Evolutionary conservation across 2,888 invertebrate species (phyloP), one percentile per base, ranked within the genome.

Genomic region (Drosophila gaucha): DNA sequence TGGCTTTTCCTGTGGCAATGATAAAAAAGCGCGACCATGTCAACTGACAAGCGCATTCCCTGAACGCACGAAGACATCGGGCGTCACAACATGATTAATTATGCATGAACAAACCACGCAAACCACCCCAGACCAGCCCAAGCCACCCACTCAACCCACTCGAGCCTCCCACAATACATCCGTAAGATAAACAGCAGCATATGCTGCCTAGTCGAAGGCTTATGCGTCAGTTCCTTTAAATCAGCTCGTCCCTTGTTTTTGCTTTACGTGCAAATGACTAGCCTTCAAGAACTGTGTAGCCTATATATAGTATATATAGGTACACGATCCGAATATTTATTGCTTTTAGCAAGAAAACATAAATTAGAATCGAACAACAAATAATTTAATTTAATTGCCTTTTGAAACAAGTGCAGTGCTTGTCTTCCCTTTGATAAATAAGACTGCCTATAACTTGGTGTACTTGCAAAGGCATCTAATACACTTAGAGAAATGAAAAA

Each of bases 71-170:
- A 39, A 46, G 47, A 22, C 74, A 68, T 54, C 64, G 56, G 71
- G 69, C 83, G 63, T 71, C 73, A 74, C 67, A 56, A 65, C 64
- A 83, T 86, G 83, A 84, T 84, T 86, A 84, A 84, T 86, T 86
- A 84, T 80, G 83, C 80, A 86, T 71, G 68, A 76, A 65, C 63
- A 56, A 38, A 36, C 60, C 14, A 43, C 36, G 10, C 28, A 14
- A 31, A 30, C 22, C 31, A 39, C 28, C 36, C 18, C n/a, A n/a
- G n/a, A n/a, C n/a, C n/a, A n/a, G n/a, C n/a, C n/a, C n/a, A n/a
- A 26, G 10, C 14, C 47, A n/a, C 0, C 22, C 14, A 35, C 3
- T 9, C 28, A 30, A 5, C n/a, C 26, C 49, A 47, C 14, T 20
- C 26, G 0, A 20, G 10, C 56, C 20, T 30, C 28, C 33, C 31